Evolutionary conservation across 2,888 invertebrate species (phyloP), one percentile per base, ranked within the genome.

Genomic region (Cataglyphis livida): DNA sequence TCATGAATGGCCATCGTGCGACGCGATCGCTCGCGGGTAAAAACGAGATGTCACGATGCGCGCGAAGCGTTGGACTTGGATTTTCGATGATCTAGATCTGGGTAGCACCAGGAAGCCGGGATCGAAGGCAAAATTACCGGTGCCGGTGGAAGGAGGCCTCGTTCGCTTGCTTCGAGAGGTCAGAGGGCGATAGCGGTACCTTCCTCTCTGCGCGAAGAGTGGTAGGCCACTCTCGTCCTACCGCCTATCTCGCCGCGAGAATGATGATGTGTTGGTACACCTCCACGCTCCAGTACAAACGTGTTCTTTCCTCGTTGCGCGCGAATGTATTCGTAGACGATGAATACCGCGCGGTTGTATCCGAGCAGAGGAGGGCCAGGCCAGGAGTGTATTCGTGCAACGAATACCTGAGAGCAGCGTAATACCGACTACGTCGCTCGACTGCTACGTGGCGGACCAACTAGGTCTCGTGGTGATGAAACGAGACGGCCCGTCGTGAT

Each of bases 121-220:
- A 89, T 88, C 90, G 91, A 91, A 90, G 91, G 92, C 90, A 91
- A 92, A 93, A 93, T 93, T 92, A 93, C 92, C 91, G 91, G 92
- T 93, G 89, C 91, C 88, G 81, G 88, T 88, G 87, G 90, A 92
- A 92, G 92, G 91, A 92, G 93, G 90, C 89, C 92, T 92, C 89
- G 92, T 91, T 93, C 90, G 91, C 92, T 91, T 90, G 91, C 86
- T 89, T 90, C 84, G 91, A 86, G 92, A 90, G 94, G 94, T 94
- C 94, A 94, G 91, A 94, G 94, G 94, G 93, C 93, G 92, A 93
- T 94, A 94, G 94, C 94, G 94, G 94, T 94, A 94, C 93, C 93
- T 90, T 93, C 93, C 91, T 92, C 92, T 91, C 35, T 59, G 70
- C 66, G 48, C 65, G 82, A 85, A 87, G 88, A 51, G 51, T 51